These are phyloP conservation scores for Pithys albifrons DNA, from an alignment of 2,113 vertebrate species.

Conservation along the genomic window DNA sequence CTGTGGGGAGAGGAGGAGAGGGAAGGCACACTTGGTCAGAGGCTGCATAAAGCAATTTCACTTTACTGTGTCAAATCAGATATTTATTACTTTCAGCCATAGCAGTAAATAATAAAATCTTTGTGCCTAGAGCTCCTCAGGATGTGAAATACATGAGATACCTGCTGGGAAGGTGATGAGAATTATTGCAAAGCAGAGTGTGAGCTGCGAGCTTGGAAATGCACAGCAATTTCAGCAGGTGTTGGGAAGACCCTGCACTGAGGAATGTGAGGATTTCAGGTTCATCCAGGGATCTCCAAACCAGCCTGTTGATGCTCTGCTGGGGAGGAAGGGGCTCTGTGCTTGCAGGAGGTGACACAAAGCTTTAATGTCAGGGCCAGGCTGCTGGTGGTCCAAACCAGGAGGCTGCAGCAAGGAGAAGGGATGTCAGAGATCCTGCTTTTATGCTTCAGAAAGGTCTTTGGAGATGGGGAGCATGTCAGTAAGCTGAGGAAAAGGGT, in stretches of 20 bases:
- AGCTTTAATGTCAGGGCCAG: not conserved
- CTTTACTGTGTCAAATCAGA: not conserved
- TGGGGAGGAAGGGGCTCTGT: not conserved
- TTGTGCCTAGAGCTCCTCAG: not conserved
- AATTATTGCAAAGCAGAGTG: not conserved
- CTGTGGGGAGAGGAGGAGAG: not conserved
- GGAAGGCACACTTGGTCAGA: not conserved
- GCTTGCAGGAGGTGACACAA: not conserved
- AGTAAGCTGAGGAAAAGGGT: not conserved
- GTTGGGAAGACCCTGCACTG: not conserved
- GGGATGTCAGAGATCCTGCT: not conserved
- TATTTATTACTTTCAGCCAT: not conserved
- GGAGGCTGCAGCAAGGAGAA: not conserved
- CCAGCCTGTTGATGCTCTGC: not conserved
- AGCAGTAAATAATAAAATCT: not conserved
- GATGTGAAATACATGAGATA: not conserved
- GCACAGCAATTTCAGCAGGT: not conserved
- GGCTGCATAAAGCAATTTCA: not conserved
- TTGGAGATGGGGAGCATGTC: not conserved
- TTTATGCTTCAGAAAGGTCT: not conserved
- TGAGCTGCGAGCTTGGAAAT: not conserved
- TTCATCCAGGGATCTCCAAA: not conserved
- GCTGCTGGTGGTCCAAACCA: not conserved
- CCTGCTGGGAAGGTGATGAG: conserved; percentile 46
- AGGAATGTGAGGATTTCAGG: not conserved